These are phyloP conservation scores for Urosaurus nigricauda DNA, from an alignment of 2,797 vertebrate species.

Conservation along the genomic window DNA sequence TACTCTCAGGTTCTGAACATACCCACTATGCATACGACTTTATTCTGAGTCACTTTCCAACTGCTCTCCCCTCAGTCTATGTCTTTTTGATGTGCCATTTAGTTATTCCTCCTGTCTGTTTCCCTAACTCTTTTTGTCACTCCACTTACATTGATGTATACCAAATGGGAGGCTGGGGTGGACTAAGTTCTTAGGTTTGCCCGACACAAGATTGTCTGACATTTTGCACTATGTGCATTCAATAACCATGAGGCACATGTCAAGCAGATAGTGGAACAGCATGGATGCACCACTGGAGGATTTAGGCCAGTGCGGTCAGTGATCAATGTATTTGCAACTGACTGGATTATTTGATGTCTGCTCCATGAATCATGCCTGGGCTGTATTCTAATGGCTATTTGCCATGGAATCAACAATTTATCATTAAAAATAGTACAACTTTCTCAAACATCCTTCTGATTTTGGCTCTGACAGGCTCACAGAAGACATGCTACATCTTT, in stretches of 20 bases:
- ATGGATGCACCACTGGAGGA: not conserved
- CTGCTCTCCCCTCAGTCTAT: not conserved
- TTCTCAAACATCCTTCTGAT: not conserved
- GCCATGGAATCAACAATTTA: not conserved
- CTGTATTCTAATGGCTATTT: not conserved
- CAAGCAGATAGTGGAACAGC: not conserved
- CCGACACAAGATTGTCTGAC: not conserved
- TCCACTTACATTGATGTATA: not conserved
- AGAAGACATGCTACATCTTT: not conserved
- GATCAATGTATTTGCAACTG: not conserved
- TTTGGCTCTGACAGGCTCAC: not conserved
- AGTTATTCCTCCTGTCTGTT: not conserved
- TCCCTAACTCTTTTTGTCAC: not conserved
- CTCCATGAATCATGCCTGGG: not conserved
- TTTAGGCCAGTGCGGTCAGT: not conserved
- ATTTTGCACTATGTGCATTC: not conserved
- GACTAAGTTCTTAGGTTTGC: not conserved
- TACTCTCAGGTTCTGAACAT: no score
- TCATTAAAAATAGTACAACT: not conserved
- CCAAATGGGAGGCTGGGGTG: not conserved
- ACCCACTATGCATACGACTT: not conserved
- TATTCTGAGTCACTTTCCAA: not conserved
- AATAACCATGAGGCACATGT: not conserved
- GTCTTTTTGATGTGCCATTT: not conserved
- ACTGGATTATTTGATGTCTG: not conserved